Percentiles rank a stretch among this genome's conserved stretches.
Evolutionary conservation across 2,888 invertebrate genomes (phyloP).

Genomic region (Lingula anatina): DNA sequence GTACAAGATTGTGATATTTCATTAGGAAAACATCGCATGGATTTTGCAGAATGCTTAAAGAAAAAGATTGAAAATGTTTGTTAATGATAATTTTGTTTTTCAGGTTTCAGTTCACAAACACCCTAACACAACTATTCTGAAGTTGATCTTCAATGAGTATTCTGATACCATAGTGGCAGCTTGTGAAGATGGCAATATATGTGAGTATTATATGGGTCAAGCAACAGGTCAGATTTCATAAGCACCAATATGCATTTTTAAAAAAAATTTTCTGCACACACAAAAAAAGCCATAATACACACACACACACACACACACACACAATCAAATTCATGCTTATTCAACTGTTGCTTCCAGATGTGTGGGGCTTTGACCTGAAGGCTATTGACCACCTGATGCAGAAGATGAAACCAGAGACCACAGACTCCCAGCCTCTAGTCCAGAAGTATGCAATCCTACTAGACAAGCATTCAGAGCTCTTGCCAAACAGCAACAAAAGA

Average conservation of each 20-base stretch:
- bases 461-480: conserved; percentile 35
- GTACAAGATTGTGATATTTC: too few relatives aligned
- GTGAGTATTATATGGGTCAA: conserved; percentile 25
- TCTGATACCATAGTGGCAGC: conserved; percentile 48
- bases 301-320: too few relatives aligned
- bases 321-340: too few relatives aligned
- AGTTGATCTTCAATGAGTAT: conserved; percentile 45
- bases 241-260: not conserved
- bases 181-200: conserved; percentile 49
- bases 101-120: conserved; percentile 38
- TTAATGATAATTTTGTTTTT: too few relatives aligned
- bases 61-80: too few relatives aligned
- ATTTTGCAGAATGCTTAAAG: too few relatives aligned
- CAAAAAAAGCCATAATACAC: too few relatives aligned
- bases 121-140: conserved; percentile 36
- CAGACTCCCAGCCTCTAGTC: conserved; percentile 33
- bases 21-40: too few relatives aligned
- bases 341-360: conserved; percentile 44
- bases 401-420: conserved; percentile 44
- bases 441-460: conserved; percentile 40
- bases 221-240: not conserved
- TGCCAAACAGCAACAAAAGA: conserved; percentile 30
- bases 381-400: conserved; percentile 43
- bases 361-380: conserved; percentile 50
- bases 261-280: not conserved